Evolutionary conservation across 2,888 invertebrate species (phyloP).

Genomic region (Hypomecis punctinalis): DNA sequence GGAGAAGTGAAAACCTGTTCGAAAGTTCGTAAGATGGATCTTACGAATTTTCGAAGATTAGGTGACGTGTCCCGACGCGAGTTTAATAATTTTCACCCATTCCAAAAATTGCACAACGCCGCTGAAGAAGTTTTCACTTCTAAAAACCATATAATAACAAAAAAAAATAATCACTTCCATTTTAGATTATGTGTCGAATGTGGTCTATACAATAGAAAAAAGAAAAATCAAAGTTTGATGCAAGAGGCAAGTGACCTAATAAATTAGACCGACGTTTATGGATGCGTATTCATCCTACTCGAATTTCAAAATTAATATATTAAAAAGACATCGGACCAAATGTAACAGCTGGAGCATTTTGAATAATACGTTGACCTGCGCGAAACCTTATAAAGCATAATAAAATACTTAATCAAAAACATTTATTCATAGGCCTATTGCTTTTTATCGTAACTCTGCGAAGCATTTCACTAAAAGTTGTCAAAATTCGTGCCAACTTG

Average conservation of each 20-base stretch:
- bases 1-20: too few species aligned
- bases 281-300: slow-evolving; percentile 6
- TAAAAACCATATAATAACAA: too few species aligned
- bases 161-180: too few species aligned
- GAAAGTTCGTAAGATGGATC: too few species aligned
- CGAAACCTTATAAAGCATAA: background rate
- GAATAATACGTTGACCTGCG: slow-evolving; percentile 5
- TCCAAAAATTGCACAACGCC: too few species aligned
- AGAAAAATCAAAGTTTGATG: background rate
- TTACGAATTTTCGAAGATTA: too few species aligned
- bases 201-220: background rate
- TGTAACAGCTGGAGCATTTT: slow-evolving; percentile 7
- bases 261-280: slow-evolving; percentile 1
- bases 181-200: background rate
- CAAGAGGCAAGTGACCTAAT: slow-evolving; percentile 1
- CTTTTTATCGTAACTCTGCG: slow-evolving; percentile 5
- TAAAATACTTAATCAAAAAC: slow-evolving; percentile 11
- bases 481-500: slow-evolving; percentile 10
- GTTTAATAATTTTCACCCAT: too few species aligned
- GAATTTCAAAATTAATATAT: slow-evolving; percentile 8
- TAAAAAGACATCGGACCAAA: background rate
- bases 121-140: too few species aligned
- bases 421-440: slow-evolving; percentile 27
- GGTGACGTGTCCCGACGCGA: too few species aligned
- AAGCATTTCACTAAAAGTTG: slow-evolving; percentile 9